Evolutionary conservation across 2,797 vertebrate species (phyloP).

Genomic region (Leptodactylus fallax): DNA sequence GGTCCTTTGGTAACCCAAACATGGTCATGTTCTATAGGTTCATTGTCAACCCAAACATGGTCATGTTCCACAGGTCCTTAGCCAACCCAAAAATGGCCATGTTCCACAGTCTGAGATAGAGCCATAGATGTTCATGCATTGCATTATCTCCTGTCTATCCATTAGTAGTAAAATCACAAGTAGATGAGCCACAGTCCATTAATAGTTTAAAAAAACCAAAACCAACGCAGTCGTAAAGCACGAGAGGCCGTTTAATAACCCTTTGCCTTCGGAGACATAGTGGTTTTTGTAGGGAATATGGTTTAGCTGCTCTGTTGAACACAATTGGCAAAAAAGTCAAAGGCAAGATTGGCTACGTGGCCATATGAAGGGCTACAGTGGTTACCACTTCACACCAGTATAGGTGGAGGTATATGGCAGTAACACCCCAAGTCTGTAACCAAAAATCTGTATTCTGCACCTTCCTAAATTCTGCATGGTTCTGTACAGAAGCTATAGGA

Average conservation of each 20-base stretch:
- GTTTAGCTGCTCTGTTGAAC: neutral
- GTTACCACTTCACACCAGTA: neutral
- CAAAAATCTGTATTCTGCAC: neutral
- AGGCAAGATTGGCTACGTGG: neutral
- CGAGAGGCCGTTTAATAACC: no score
- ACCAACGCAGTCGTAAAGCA: no score
- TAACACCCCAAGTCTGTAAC: no score
- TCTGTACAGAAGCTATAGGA: neutral
- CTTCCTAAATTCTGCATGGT: neutral
- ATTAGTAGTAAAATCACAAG: conserved; percentile 7
- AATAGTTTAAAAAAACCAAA: neutral
- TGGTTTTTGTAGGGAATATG: neutral
- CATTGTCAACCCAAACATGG: no score
- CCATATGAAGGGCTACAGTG: neutral
- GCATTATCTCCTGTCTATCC: neutral
- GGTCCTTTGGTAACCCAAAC: no score
- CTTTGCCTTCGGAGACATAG: neutral
- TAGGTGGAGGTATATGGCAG: neutral
- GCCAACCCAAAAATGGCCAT: no score
- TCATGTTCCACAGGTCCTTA: no score
- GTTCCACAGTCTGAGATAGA: no score
- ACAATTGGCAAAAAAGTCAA: neutral
- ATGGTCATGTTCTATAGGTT: no score
- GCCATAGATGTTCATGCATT: neutral
- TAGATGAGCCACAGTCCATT: neutral